Evolutionary conservation across 2,797 vertebrate genomes (phyloP).

Genomic region (Emydoidea blandingii): DNA sequence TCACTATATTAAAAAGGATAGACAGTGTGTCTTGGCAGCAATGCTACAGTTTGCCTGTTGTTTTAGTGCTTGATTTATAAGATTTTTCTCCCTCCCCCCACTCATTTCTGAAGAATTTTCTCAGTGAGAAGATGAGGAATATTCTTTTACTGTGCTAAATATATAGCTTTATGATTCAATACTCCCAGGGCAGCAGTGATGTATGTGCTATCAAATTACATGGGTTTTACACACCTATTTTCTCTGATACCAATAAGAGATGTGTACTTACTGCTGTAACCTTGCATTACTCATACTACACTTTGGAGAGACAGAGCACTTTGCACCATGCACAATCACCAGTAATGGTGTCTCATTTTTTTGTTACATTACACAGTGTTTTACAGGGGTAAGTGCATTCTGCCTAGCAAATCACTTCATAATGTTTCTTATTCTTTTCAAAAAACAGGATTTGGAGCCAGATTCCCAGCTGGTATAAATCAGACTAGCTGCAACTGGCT

Average conservation of each 20-base stretch:
- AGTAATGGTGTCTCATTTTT: neutral
- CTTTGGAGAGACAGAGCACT: neutral
- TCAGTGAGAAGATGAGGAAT: slow-evolving; percentile 47
- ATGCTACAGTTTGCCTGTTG: neutral
- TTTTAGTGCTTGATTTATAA: slow-evolving; percentile 61
- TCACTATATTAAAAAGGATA: slow-evolving; percentile 7
- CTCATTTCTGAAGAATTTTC: slow-evolving; percentile 42
- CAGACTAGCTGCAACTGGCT: neutral
- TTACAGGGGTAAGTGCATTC: slow-evolving; percentile 1
- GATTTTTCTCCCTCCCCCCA: slow-evolving; percentile 25
- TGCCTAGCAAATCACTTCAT: neutral
- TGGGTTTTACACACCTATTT: slow-evolving; percentile 68
- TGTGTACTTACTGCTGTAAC: slow-evolving; percentile 65
- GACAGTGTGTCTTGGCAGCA: neutral
- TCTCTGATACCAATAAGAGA: slow-evolving; percentile 60
- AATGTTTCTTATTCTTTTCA: neutral
- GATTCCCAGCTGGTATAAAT: neutral
- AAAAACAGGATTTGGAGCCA: neutral
- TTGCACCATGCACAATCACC: neutral
- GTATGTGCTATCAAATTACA: slow-evolving; percentile 56
- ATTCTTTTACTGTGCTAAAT: slow-evolving; percentile 59
- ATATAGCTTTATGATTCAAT: slow-evolving; percentile 49
- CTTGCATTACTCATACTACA: slow-evolving; percentile 60
- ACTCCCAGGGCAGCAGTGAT: slow-evolving; percentile 47
- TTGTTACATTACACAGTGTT: neutral